Base-by-base conservation (phyloP, 2,797 vertebrate genomes). In the Cetoscarus ocellatus region DNA sequence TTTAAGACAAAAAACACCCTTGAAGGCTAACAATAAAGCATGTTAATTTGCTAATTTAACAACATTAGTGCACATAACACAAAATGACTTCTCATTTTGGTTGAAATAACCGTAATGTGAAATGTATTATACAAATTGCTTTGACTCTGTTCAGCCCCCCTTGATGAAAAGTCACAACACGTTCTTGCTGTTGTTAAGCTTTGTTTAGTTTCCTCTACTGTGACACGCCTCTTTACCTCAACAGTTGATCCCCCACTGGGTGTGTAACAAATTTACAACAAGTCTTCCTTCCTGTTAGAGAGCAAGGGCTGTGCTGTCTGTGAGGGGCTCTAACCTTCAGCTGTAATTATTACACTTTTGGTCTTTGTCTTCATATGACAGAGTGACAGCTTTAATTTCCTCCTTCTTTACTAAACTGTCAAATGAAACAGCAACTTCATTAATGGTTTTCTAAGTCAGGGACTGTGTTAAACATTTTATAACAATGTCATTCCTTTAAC, bases 221-320 rank as follows among this genome's bases (percentile, higher is more conserved):
- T n/a, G 52, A 48, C 18, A 10, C 19, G 48, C 40, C 34, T n/a
- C 8, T 7, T 8, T 19, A 44, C 19, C 14, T 9, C 49, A 65
- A 14, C 77, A 78, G 34, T 81, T 65, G 73, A 39, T 71, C 43
- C 64, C 76, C 68, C 40, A 70, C 57, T 73, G 76, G 83, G 73
- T 57, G 59, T 66, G 52, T 63, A 53, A 79, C 78, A 75, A 36
- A 70, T 86, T 80, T 82, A 84, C 76, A 80, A 66, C 67, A 58
- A 38, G 40, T 53, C 42, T 79, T 84, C 74, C 70, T 85, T 85
- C 73, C 75, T 77, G 55, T 67, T 13, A 47, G 14, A 8, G 44
- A 75, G 49, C 4, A 10, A 17, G 7, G 10, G 45, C 44, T 35
- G 43, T 59, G 59, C 62, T 60, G 55, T 64, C 48, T 51, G 15